phyloP scores from a whole-genome alignment of 1,140 invertebrate species.

The Chelonus insularis region DNA sequence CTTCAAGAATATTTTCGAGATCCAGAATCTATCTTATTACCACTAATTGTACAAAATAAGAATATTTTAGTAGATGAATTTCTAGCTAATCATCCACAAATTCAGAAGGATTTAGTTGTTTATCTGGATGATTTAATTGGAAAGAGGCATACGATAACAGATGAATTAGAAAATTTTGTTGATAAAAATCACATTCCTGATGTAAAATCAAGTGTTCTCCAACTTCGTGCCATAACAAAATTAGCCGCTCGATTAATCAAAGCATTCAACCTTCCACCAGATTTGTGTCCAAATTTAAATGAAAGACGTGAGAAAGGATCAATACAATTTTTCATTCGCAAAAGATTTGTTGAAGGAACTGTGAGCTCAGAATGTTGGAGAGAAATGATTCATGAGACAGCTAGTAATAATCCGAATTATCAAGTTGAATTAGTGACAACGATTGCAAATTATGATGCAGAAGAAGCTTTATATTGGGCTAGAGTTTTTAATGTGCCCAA shows the following conservation, averaged over 20 bases:
- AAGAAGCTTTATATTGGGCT: slow-evolving; percentile 68
- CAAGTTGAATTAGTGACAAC: slow-evolving; percentile 62
- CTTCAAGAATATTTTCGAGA: slow-evolving; percentile 66
- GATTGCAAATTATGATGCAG: slow-evolving; percentile 60
- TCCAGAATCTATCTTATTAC: slow-evolving; percentile 69
- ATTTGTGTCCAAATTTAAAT: slow-evolving; percentile 67
- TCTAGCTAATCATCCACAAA: slow-evolving; percentile 62
- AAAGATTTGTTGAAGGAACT: slow-evolving; percentile 65
- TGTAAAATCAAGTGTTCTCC: slow-evolving; percentile 63
- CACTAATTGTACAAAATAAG: slow-evolving; percentile 75
- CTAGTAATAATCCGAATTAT: slow-evolving; percentile 60
- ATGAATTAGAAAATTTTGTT: slow-evolving; percentile 51
- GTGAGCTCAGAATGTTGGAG: slow-evolving; percentile 66
- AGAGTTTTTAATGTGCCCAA: slow-evolving; percentile 63
- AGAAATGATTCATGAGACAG: slow-evolving; percentile 70
- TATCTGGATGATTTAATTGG: slow-evolving; percentile 67
- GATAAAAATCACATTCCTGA: slow-evolving; percentile 62
- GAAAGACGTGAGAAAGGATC: slow-evolving; percentile 67
- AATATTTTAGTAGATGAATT: slow-evolving; percentile 69
- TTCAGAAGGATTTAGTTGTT: slow-evolving; percentile 63
- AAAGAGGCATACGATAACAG: slow-evolving; percentile 49
- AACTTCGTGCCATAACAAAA: slow-evolving; percentile 65
- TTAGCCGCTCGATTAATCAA: slow-evolving; percentile 65
- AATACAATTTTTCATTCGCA: slow-evolving; percentile 68
- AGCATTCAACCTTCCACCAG: slow-evolving; percentile 65